Evolutionary conservation across 2,113 vertebrate genomes (phyloP).

Genomic region (Empidonax alnorum): DNA sequence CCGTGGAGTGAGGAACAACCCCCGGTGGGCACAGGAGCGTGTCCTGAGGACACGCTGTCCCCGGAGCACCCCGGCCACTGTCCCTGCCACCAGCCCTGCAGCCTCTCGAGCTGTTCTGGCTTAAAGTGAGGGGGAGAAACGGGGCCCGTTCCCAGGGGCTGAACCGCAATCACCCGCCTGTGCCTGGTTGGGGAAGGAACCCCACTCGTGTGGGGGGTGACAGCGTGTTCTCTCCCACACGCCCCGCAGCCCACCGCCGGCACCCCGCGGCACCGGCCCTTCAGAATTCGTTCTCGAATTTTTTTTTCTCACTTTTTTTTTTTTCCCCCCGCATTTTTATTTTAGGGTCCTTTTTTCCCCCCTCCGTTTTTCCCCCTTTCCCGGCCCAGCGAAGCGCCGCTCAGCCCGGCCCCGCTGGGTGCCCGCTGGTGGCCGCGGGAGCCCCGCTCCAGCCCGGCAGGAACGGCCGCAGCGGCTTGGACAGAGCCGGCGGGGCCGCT

Average conservation of each 20-base stretch:
- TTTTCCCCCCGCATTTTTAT: no score
- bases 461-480: background rate
- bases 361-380: accelerated
- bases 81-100: background rate
- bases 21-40: background rate
- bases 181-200: background rate
- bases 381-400: no score
- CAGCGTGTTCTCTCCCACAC: background rate
- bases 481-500: background rate
- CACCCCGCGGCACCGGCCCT: background rate
- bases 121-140: background rate
- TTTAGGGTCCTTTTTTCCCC: accelerated
- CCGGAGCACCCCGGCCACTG: background rate
- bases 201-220: background rate
- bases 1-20: background rate
- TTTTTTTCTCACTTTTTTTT: accelerated
- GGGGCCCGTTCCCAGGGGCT: background rate
- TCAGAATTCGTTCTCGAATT: background rate
- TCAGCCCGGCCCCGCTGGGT: background rate
- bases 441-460: background rate
- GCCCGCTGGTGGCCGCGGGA: background rate
- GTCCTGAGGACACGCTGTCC: background rate
- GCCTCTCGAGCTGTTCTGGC: background rate
- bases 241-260: background rate
- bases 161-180: background rate